Conservation (phyloP, 1,140 invertebrate genomes). For the Coelopa frigida region DNA sequence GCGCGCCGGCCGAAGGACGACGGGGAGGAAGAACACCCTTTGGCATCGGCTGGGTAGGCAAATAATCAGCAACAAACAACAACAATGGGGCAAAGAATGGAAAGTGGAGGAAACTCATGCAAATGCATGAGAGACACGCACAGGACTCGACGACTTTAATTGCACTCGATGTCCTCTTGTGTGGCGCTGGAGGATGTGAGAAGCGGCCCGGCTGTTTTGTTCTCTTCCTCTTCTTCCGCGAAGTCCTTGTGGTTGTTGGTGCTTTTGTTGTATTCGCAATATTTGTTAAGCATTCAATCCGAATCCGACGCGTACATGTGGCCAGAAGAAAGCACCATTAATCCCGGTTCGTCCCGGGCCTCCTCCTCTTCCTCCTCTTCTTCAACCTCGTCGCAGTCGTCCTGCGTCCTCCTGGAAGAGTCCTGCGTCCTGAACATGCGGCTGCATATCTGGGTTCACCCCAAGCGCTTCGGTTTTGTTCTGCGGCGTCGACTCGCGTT, state of each 20-base stretch:
- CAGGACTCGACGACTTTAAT: slow-evolving; percentile 40
- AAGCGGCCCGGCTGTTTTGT: not conserved
- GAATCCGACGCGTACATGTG: slow-evolving; percentile 12
- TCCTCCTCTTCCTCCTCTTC: not conserved
- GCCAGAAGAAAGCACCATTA: slow-evolving; percentile 10
- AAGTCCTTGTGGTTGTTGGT: no score
- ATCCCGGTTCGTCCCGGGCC: slow-evolving; percentile 2
- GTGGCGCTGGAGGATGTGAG: slow-evolving; percentile 31
- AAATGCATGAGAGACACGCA: not conserved
- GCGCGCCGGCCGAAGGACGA: not conserved
- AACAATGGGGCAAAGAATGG: no score
- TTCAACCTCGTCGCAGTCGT: not conserved
- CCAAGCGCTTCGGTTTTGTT: slow-evolving; percentile 11
- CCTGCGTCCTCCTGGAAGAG: not conserved
- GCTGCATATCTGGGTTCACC: slow-evolving; percentile 8
- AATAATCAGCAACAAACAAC: no score
- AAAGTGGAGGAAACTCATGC: no score
- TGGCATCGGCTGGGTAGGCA: no score
- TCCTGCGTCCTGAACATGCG: not conserved
- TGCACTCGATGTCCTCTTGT: slow-evolving; percentile 45
- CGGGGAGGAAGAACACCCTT: slow-evolving; percentile 11
- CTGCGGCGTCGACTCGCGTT: no score
- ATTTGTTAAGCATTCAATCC: slow-evolving; percentile 1
- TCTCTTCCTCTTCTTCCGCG: not conserved
- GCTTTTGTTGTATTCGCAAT: no score